Evolutionary conservation across 2,113 vertebrate species (phyloP).

Genomic region (Aramus guarauna): DNA sequence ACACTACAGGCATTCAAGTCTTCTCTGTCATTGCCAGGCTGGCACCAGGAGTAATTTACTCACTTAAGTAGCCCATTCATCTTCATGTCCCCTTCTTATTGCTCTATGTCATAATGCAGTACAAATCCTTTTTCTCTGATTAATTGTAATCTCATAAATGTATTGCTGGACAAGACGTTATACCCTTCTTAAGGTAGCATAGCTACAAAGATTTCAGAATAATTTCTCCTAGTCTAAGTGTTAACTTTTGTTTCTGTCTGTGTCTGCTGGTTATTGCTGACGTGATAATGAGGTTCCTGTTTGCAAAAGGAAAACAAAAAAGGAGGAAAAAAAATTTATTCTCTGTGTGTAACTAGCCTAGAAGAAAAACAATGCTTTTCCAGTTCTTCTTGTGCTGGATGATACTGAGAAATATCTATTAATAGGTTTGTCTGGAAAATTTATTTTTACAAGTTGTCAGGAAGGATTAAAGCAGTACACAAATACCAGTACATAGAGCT

Average conservation of each 20-base stretch:
- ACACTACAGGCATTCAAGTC: background rate
- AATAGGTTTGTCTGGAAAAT: background rate
- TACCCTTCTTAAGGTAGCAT: background rate
- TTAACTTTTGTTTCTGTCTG: background rate
- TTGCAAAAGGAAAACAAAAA: background rate
- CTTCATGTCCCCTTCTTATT: background rate
- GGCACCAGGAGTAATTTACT: background rate
- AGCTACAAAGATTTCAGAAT: background rate
- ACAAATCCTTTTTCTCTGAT: background rate
- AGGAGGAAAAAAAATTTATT: background rate
- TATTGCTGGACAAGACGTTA: background rate
- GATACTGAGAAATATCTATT: background rate
- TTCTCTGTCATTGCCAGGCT: background rate
- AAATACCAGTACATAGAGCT: background rate
- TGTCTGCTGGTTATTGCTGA: background rate
- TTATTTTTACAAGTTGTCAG: background rate
- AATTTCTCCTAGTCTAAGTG: background rate
- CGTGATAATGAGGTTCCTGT: background rate
- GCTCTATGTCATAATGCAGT: background rate
- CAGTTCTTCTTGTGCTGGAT: background rate
- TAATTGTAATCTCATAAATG: background rate
- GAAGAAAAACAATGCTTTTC: background rate
- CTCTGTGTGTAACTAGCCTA: background rate
- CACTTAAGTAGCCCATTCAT: background rate
- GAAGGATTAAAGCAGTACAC: background rate